Evolutionary conservation across 2,888 invertebrate species (phyloP).

Genomic region (Cataglyphis albicans): DNA sequence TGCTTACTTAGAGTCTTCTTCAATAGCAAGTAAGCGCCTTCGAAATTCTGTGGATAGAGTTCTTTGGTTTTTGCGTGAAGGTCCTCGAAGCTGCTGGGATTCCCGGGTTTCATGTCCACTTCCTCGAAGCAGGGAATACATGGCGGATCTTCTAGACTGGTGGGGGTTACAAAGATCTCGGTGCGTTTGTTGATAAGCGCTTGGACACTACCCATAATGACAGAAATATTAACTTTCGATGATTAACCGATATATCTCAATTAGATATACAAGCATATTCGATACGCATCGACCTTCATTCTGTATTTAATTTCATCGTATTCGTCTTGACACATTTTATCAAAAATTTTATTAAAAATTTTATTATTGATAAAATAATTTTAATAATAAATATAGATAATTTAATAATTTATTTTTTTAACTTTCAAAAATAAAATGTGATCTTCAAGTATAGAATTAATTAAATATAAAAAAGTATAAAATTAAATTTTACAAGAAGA

Average conservation of each 20-base stretch:
- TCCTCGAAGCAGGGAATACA: slow-evolving; percentile 75
- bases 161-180: slow-evolving; percentile 28
- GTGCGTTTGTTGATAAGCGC: slow-evolving; percentile 68
- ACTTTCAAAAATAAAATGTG: neutral
- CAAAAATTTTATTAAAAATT: slow-evolving; percentile 23
- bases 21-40: slow-evolving; percentile 79
- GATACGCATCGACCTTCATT: slow-evolving; percentile 42
- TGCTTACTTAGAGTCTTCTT: slow-evolving; percentile 80
- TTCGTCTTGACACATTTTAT: neutral
- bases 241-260: slow-evolving; percentile 26
- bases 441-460: neutral
- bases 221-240: neutral
- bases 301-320: slow-evolving; percentile 15
- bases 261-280: slow-evolving; percentile 11
- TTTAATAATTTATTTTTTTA: neutral
- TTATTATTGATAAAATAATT: slow-evolving; percentile 21
- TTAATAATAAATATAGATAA: neutral
- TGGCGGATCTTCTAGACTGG: slow-evolving; percentile 46
- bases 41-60: slow-evolving; percentile 82
- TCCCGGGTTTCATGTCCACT: slow-evolving; percentile 77
- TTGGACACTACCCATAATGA: slow-evolving; percentile 76
- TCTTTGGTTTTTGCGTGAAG: slow-evolving; percentile 82
- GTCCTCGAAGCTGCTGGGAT: slow-evolving; percentile 83
- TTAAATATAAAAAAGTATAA: no score
- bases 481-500: neutral